Percentiles rank a stretch among this genome's conserved stretches.
Evolutionary conservation across 2,113 vertebrate genomes (phyloP).

Genomic region (Platysteira castanea): DNA sequence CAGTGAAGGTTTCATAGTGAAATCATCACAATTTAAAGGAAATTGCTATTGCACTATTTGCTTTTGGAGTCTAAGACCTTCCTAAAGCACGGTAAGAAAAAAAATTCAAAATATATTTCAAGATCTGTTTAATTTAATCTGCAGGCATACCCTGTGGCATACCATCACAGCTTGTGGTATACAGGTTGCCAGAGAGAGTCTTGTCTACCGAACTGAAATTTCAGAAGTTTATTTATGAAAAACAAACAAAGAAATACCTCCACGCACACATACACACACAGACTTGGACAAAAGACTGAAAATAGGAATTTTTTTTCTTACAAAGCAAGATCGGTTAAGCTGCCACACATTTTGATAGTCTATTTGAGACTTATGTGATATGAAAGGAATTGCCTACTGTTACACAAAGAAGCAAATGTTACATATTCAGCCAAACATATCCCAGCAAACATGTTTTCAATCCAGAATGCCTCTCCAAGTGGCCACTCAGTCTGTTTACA

Average conservation of each 20-base stretch:
- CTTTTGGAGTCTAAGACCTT: not conserved
- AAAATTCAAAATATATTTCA: not conserved
- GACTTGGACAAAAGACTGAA: not conserved
- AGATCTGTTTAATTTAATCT: not conserved
- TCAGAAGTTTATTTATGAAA: not conserved
- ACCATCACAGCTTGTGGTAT: not conserved
- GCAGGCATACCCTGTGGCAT: not conserved
- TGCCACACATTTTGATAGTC: not conserved
- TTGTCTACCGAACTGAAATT: not conserved
- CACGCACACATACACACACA: rapidly evolving
- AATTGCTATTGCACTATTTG: not conserved
- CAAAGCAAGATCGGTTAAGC: not conserved
- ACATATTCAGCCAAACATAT: not conserved
- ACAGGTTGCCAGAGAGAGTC: not conserved
- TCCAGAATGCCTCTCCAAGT: not conserved
- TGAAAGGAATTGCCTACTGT: not conserved
- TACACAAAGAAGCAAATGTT: not conserved
- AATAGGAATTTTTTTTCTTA: not conserved
- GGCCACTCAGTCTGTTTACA: not conserved
- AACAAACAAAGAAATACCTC: not conserved
- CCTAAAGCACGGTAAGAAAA: not conserved
- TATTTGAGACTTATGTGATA: not conserved
- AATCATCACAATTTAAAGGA: not conserved
- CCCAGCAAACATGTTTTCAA: not conserved
- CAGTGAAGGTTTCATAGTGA: not conserved